phyloP scores from a whole-genome alignment of 2,113 vertebrate genomes.

The Podocnemis expansa region DNA sequence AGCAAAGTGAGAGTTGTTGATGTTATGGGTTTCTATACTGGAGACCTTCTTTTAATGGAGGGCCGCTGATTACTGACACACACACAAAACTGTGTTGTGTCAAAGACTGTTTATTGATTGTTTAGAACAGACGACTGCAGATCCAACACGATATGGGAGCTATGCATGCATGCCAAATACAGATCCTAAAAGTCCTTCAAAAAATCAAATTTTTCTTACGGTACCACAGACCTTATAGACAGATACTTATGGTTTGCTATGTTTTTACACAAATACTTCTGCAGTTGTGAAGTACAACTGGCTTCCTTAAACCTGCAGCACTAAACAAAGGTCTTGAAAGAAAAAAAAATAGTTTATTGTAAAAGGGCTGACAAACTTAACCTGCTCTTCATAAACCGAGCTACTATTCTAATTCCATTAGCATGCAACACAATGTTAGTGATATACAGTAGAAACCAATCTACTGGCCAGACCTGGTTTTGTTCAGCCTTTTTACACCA shows the following conservation, averaged over 20 bases:
- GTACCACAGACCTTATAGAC: not conserved
- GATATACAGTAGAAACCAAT: too few relatives aligned
- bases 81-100: not conserved
- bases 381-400: not conserved
- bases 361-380: not conserved
- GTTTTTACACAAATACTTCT: not conserved
- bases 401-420: not conserved
- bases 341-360: not conserved
- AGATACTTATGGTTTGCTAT: not conserved
- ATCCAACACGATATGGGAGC: not conserved
- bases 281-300: not conserved
- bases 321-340: not conserved
- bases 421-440: not conserved
- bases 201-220: not conserved
- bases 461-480: not conserved
- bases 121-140: not conserved
- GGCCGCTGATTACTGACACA: not conserved
- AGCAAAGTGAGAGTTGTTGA: not conserved
- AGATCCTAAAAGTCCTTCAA: not conserved
- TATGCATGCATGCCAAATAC: not conserved
- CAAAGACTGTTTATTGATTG: not conserved
- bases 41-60: not conserved
- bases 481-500: not conserved
- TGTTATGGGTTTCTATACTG: not conserved
- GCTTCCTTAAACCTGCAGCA: not conserved